Percentiles rank a stretch among this genome's conserved stretches.
These are phyloP conservation scores for Myiotriccus ornatus DNA, from an alignment of 2,797 vertebrate species.

Conservation along the genomic window DNA sequence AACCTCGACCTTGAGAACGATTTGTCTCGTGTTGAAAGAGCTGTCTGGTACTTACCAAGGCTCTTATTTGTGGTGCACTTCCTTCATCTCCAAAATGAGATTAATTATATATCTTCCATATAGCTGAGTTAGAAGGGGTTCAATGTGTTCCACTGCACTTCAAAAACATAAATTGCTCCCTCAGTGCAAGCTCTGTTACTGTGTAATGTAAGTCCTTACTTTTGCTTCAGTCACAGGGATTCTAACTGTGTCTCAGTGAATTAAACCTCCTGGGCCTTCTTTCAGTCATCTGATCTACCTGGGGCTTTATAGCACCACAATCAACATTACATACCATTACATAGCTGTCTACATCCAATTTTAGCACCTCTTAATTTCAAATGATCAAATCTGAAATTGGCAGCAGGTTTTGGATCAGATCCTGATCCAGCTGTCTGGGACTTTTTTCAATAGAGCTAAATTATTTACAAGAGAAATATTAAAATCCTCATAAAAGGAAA, in stretches of 20 bases:
- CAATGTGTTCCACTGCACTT: not conserved
- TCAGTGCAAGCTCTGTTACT: not conserved
- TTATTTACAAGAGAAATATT: constrained; percentile 69
- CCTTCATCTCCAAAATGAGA: not conserved
- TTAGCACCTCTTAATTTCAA: constrained; percentile 21
- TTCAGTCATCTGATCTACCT: not conserved
- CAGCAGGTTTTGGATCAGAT: constrained; percentile 24
- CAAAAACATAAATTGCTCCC: not conserved
- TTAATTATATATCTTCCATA: not conserved
- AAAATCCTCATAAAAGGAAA: constrained; percentile 62
- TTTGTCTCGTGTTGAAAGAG: not conserved
- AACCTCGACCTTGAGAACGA: not conserved
- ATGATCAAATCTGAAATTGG: constrained; percentile 10
- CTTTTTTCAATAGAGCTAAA: constrained; percentile 35
- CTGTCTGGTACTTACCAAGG: not conserved
- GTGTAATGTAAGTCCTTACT: not conserved
- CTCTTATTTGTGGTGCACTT: not conserved
- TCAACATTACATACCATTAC: not conserved
- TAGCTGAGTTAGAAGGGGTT: not conserved
- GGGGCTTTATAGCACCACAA: not conserved
- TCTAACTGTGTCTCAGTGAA: not conserved
- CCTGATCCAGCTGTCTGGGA: constrained; percentile 30
- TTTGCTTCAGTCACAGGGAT: not conserved
- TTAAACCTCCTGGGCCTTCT: not conserved
- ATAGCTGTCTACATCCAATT: not conserved